phyloP scores from a whole-genome alignment of 2,797 vertebrate genomes.

The Nannoperca australis region DNA sequence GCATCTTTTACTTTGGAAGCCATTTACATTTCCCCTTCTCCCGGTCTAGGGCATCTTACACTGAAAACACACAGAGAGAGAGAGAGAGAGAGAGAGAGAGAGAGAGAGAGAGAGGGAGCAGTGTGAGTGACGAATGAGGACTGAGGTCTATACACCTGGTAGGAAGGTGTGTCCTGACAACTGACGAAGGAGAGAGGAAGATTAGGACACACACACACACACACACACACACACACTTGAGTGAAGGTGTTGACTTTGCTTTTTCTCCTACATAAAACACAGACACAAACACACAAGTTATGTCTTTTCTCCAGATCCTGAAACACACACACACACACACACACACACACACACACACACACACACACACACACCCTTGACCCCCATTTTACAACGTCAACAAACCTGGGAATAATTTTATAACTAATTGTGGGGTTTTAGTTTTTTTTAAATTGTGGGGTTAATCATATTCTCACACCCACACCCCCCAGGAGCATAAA shows the following conservation, averaged over 20 bases:
- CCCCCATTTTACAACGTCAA: not conserved
- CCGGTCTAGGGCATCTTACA: conserved; percentile 92
- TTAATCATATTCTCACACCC: too few species aligned
- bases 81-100: conserved; percentile 37
- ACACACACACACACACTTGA: not conserved
- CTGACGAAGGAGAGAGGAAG: conserved; percentile 22
- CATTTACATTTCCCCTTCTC: conserved; percentile 94
- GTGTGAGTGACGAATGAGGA: conserved; percentile 36
- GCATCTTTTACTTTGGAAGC: conserved; percentile 99
- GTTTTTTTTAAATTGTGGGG: too few species aligned
- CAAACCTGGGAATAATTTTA: too few species aligned
- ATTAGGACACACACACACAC: not conserved
- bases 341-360: too few species aligned
- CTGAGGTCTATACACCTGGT: conserved; percentile 61
- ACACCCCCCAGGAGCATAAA: too few species aligned
- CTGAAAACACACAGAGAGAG: conserved; percentile 81
- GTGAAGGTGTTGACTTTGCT: not conserved
- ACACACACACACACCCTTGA: conserved; percentile 4
- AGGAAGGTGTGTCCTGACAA: conserved; percentile 64
- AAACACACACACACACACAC: too few species aligned
- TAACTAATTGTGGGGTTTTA: too few species aligned
- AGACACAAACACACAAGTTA: not conserved
- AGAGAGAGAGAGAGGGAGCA: conserved; percentile 36
- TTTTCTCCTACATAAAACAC: not conserved
- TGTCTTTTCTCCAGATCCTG: not conserved